phyloP scores from a whole-genome alignment of 2,113 vertebrate genomes.

The Barnardius zonarius region DNA sequence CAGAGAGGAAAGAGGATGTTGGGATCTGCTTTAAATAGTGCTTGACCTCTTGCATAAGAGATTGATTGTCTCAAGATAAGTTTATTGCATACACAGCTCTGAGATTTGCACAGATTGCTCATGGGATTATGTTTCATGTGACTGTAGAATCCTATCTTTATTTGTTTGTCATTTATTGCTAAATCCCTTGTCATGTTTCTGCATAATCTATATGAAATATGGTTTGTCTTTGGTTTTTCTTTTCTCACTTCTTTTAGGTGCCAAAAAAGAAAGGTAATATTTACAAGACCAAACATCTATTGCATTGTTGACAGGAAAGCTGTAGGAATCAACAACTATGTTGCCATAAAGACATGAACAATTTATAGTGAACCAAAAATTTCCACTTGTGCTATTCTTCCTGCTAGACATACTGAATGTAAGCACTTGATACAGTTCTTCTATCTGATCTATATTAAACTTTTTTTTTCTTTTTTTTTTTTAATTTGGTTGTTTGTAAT shows the following conservation, averaged over 20 bases:
- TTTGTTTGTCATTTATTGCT: conserved; percentile 35
- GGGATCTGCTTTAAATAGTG: conserved; percentile 13
- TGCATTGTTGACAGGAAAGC: background rate
- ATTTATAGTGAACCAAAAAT: background rate
- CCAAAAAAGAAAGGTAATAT: background rate
- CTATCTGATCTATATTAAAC: background rate
- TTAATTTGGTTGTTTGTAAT: background rate
- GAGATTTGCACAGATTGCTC: conserved; percentile 42
- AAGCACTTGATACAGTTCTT: background rate
- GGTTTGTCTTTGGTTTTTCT: background rate
- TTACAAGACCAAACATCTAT: background rate
- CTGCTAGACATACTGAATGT: background rate
- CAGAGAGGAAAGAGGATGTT: background rate
- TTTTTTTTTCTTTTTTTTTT: background rate
- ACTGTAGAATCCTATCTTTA: conserved; percentile 21
- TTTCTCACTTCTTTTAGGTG: background rate
- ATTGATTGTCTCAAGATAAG: conserved; percentile 20
- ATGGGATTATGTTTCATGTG: conserved; percentile 57
- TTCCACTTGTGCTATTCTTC: background rate
- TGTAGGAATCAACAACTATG: background rate
- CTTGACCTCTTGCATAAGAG: conserved; percentile 55
- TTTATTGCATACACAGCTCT: conserved; percentile 37
- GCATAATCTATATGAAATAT: background rate
- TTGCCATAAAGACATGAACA: conserved; percentile 54
- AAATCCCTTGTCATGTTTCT: conserved; percentile 26